These are phyloP conservation scores for Dissostichus mawsoni DNA, from an alignment of 2,113 vertebrate species.

Conservation along the genomic window DNA sequence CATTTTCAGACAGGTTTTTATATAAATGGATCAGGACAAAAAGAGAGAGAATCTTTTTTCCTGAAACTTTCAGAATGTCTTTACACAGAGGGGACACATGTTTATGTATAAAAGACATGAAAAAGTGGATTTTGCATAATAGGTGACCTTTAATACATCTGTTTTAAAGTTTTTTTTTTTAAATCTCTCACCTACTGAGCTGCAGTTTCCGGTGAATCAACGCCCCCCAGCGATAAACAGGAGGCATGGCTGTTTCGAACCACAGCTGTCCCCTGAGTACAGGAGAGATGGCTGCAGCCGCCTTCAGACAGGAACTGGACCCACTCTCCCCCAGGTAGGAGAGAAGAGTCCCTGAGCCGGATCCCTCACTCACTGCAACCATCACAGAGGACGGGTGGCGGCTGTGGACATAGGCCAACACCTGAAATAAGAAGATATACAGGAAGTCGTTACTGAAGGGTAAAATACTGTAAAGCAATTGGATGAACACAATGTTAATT, in stretches of 20 bases:
- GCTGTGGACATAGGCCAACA: constrained; percentile 84
- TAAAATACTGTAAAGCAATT: not conserved
- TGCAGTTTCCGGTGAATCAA: constrained; percentile 86
- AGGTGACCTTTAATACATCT: no score
- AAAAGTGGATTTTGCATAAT: no score
- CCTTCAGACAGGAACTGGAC: constrained; percentile 86
- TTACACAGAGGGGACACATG: no score
- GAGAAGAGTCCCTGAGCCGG: constrained; percentile 89
- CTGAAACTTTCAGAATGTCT: no score
- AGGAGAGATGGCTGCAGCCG: constrained; percentile 90
- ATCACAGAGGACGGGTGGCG: constrained; percentile 83
- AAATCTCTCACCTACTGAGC: constrained; percentile 89
- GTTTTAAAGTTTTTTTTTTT: no score
- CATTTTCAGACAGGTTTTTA: no score
- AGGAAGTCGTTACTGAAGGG: not conserved
- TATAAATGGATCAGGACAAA: no score
- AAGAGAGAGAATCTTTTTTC: no score
- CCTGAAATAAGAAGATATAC: constrained; percentile 63
- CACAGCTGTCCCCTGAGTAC: constrained; percentile 89
- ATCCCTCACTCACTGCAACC: constrained; percentile 89
- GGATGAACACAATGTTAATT: not conserved
- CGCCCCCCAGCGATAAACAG: constrained; percentile 84
- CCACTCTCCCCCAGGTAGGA: constrained; percentile 91
- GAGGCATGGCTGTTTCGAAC: constrained; percentile 85
- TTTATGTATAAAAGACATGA: no score